Conservation (phyloP, 2,797 vertebrate species). For the Benthosema pterotum region DNA sequence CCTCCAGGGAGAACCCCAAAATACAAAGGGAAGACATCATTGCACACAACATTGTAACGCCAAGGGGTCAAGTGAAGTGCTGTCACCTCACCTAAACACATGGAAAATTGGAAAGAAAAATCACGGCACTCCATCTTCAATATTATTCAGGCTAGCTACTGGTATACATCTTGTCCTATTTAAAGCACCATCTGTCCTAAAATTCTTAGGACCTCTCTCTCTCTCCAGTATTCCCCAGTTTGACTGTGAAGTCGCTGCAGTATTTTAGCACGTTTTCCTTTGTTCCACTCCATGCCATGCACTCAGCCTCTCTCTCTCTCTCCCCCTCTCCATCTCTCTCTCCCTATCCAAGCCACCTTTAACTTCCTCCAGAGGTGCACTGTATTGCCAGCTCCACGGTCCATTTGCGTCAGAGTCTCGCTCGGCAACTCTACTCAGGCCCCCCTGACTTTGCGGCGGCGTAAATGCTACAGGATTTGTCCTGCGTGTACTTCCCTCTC, state of each 20-base stretch:
- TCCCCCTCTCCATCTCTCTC: neutral
- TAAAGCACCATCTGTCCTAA: slow-evolving; percentile 3
- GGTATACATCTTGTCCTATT: no score
- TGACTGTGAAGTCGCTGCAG: slow-evolving; percentile 42
- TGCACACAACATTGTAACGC: no score
- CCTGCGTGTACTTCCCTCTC: slow-evolving; percentile 52
- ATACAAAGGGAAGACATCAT: no score
- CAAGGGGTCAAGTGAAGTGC: no score
- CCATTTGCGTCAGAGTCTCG: slow-evolving; percentile 58
- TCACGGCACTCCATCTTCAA: no score
- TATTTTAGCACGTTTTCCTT: slow-evolving; percentile 49
- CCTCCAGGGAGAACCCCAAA: no score
- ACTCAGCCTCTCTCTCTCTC: slow-evolving; percentile 28
- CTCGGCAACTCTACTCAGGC: slow-evolving; percentile 55
- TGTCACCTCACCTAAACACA: no score
- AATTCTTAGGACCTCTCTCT: slow-evolving; percentile 17
- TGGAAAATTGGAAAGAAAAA: no score
- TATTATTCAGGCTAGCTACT: no score
- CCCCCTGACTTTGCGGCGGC: slow-evolving; percentile 58
- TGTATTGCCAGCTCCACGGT: slow-evolving; percentile 61
- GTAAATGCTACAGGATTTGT: slow-evolving; percentile 67
- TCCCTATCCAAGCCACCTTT: slow-evolving; percentile 47
- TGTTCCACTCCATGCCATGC: slow-evolving; percentile 41
- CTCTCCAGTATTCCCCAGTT: slow-evolving; percentile 26
- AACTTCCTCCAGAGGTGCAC: slow-evolving; percentile 55